Evolutionary conservation across 2,888 invertebrate species (phyloP).

Genomic region (Nymphalis urticae): DNA sequence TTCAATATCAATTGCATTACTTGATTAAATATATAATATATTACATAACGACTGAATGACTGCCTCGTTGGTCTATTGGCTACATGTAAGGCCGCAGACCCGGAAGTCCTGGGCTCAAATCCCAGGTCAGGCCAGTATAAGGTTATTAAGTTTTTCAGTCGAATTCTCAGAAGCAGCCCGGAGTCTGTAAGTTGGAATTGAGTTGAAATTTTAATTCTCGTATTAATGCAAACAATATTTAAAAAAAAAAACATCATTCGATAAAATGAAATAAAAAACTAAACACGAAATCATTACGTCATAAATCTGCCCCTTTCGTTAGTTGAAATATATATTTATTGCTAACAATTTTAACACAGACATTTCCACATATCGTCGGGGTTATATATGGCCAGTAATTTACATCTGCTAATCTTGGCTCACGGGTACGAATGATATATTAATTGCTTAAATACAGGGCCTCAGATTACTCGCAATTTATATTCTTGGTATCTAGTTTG

Average conservation of each 20-base stretch:
- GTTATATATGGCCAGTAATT: slow-evolving; percentile 24
- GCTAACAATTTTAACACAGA: slow-evolving; percentile 17
- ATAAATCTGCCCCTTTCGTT: not conserved
- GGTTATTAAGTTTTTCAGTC: no score
- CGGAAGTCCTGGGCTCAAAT: no score
- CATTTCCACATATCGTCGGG: slow-evolving; percentile 13
- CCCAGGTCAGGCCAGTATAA: no score
- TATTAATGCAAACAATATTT: not conserved
- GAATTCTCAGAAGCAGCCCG: no score
- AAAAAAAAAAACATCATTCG: not conserved
- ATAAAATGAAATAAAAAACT: not conserved
- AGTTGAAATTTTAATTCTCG: no score
- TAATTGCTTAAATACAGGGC: slow-evolving; percentile 38
- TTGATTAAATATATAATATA: no score
- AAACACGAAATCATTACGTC: not conserved
- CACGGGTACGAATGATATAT: slow-evolving; percentile 33
- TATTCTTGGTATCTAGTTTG: slow-evolving; percentile 26
- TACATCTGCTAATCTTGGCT: slow-evolving; percentile 35
- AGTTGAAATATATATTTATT: slow-evolving; percentile 9
- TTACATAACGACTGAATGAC: no score
- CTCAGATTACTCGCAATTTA: slow-evolving; percentile 27
- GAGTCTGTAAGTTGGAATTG: no score
- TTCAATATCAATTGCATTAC: no score
- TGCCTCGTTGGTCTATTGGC: no score
- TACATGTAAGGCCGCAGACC: no score